Base-by-base conservation (phyloP, 2,797 vertebrate genomes). In the Sebastes vulpes region DNA sequence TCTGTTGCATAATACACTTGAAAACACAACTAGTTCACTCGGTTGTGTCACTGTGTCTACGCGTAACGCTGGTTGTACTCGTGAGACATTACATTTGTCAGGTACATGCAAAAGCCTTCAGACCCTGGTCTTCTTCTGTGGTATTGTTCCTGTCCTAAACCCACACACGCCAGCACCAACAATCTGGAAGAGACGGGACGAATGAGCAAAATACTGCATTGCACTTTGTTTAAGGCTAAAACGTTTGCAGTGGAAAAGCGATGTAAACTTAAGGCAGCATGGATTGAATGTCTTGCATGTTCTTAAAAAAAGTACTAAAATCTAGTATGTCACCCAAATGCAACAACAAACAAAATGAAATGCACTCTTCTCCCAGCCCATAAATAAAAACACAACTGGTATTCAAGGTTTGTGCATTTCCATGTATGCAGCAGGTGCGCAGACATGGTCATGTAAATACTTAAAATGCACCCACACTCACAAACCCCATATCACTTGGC, bases 241-340 rank as follows among this genome's bases (percentile, higher is more conserved):
- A 95, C 82, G 93, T 97, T 97, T 96, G 97, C 96, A 96, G 96
- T 96, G 95, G 90, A 93, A 97, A 42, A 97, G 96, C 96, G 83
- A 97, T 96, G 96, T 97, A 96, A 97, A 97, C 96, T 78, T 98
- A 99, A 99, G 98, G 98, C 98, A 97, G 96, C 97, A 91, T 96
- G 97, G 97, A 94, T 95, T 90, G 82, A 94, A 95, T 92, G 94
- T 95, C 95, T 96, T 88, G 94, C 95, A 94, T 93, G 91, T 95
- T 80, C 72, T 57, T 54, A 16, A 72, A 76, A 86, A 91, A 93
- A 91, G 28, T 71, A 85, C 61, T 86, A 72, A 88, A 89, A 89
- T 71, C 77, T 59, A 81, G 11, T 50, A 82, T 73, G 82, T 89
- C 84, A 83, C 79, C 53, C 80, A 61, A 48, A 79, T 88, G 76